A percentile compares a stretch with the other conserved stretches of the same genome.
Conservation (phyloP, 2,888 invertebrate genomes). For the Temnothorax unifasciatus region DNA sequence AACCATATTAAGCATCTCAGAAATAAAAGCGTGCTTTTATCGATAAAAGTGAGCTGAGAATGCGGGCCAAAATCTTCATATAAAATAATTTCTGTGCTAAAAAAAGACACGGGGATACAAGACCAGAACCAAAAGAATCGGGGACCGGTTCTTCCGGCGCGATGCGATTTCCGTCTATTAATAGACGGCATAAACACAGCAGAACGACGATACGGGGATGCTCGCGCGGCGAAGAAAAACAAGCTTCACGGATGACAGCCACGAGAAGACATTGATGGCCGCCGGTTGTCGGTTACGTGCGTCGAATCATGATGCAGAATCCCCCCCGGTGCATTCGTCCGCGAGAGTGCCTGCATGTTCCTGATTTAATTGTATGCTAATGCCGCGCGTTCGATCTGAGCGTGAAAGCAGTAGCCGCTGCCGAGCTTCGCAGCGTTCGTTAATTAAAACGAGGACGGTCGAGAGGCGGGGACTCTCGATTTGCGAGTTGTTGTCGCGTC, state of each 20-base stretch:
- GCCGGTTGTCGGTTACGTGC: constrained; percentile 62
- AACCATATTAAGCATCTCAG: too few relatives aligned
- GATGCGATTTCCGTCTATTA: constrained; percentile 66
- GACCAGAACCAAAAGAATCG: constrained; percentile 25
- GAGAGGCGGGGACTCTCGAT: constrained; percentile 4
- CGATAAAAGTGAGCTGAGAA: too few relatives aligned
- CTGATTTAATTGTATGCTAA: constrained; percentile 76
- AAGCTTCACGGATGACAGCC: constrained; percentile 57
- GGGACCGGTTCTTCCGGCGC: constrained; percentile 71
- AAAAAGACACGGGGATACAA: constrained; percentile 2
- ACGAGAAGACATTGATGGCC: constrained; percentile 53
- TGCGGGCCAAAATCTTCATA: neutral
- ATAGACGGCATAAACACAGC: constrained; percentile 67
- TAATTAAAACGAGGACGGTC: constrained; percentile 70
- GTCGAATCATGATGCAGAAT: constrained; percentile 61
- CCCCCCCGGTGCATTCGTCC: constrained; percentile 31
- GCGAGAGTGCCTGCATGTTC: constrained; percentile 43
- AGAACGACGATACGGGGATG: constrained; percentile 52
- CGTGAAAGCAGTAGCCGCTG: constrained; percentile 46
- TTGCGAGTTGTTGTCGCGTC: constrained; percentile 8
- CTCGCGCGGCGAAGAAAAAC: constrained; percentile 50
- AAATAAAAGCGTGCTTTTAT: too few relatives aligned
- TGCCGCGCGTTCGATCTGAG: constrained; percentile 57
- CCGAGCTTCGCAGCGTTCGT: constrained; percentile 37
- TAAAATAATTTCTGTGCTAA: neutral